phyloP scores from a whole-genome alignment of 2,888 invertebrate species.

The Danaus chrysippus region DNA sequence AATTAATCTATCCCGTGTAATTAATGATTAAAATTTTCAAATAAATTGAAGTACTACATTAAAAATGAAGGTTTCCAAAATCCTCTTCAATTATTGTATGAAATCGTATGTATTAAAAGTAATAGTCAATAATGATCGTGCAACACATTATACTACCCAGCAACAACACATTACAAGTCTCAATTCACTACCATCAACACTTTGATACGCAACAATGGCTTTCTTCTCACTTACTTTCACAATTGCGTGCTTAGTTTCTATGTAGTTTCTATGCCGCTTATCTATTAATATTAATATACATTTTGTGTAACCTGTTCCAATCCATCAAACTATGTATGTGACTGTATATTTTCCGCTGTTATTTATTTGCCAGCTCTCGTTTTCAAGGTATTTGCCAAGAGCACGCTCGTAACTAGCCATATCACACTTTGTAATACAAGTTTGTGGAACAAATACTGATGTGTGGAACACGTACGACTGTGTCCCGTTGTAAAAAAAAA shows the following conservation, averaged over 20 bases:
- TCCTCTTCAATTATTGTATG: too few relatives aligned
- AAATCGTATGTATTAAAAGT: neutral
- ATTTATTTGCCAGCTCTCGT: constrained; percentile 41
- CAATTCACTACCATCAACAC: constrained; percentile 31
- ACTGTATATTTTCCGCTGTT: constrained; percentile 23
- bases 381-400: constrained; percentile 34
- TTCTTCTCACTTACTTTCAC: constrained; percentile 69
- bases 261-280: constrained; percentile 35
- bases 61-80: too few relatives aligned
- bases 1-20: too few relatives aligned
- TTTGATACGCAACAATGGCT: constrained; percentile 57
- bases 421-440: neutral
- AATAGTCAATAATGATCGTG: neutral
- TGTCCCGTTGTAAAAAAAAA: constrained; percentile 31
- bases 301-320: neutral
- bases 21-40: too few relatives aligned
- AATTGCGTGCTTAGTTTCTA: constrained; percentile 56
- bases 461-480: constrained; percentile 23
- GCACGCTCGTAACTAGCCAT: constrained; percentile 30
- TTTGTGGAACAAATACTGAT: neutral
- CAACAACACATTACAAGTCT: constrained; percentile 27
- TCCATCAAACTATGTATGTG: constrained; percentile 12
- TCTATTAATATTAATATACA: constrained; percentile 15
- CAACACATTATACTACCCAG: constrained; percentile 18
- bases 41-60: too few relatives aligned